These are phyloP conservation scores for Columba janthina DNA, from an alignment of 2,113 vertebrate species.

Conservation along the genomic window DNA sequence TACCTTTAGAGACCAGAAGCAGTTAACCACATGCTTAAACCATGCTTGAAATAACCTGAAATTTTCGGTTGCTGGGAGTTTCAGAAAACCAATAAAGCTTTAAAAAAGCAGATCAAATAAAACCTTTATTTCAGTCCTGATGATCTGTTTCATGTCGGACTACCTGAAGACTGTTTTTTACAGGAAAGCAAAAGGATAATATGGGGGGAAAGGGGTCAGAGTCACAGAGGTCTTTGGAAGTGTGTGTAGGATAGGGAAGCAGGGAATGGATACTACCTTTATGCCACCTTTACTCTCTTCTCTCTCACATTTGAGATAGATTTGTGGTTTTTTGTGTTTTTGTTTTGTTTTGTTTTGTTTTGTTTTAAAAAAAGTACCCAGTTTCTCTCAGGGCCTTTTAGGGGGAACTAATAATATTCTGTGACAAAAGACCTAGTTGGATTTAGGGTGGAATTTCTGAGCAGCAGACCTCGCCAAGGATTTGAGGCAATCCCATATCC, in stretches of 20 bases:
- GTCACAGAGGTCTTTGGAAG: neutral
- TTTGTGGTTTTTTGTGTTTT: too few species aligned
- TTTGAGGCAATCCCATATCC: constrained; percentile 18
- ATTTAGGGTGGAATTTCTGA: constrained; percentile 37
- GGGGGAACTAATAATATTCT: constrained; percentile 3
- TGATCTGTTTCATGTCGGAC: neutral
- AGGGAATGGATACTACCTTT: neutral
- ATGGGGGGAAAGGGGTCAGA: neutral
- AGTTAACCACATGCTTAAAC: neutral
- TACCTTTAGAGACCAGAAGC: neutral
- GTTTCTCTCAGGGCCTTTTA: neutral
- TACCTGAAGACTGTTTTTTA: neutral
- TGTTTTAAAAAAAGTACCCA: neutral
- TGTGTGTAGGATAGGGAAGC: neutral
- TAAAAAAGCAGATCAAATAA: neutral
- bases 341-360: neutral
- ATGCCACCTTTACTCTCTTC: neutral
- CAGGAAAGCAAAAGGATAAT: neutral
- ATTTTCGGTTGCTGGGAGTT: neutral
- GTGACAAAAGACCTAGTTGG: neutral
- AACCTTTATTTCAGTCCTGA: neutral
- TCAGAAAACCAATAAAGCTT: neutral
- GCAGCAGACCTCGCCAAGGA: neutral
- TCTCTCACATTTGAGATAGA: neutral
- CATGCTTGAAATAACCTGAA: neutral